phyloP scores from a whole-genome alignment of 1,140 invertebrate species.

The Choristoneura fumiferana region DNA sequence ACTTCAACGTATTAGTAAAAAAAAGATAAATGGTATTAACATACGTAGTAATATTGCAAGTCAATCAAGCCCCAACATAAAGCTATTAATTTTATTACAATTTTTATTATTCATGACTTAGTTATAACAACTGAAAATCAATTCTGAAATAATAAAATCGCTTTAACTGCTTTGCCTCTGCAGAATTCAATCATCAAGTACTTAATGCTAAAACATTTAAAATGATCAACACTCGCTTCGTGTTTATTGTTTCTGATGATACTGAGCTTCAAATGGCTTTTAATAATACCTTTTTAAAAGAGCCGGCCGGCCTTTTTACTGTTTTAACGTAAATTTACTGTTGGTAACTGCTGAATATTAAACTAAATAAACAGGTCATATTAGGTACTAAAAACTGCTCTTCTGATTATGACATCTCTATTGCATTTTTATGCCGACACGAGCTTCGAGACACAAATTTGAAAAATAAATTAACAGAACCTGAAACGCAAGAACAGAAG shows the following conservation, averaged over 20 bases:
- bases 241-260: conserved; percentile 37
- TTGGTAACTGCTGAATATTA: conserved; percentile 24
- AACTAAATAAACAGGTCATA: conserved; percentile 21
- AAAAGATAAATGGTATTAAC: too few relatives aligned
- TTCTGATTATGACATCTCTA: too few relatives aligned
- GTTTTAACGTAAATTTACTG: conserved; percentile 26
- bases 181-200: conserved; percentile 34
- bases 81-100: too few relatives aligned
- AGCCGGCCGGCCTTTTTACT: conserved; percentile 34
- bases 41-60: too few relatives aligned
- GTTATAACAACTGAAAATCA: conserved; percentile 27
- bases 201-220: conserved; percentile 30
- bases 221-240: conserved; percentile 29
- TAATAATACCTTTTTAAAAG: conserved; percentile 42
- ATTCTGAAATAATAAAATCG: conserved; percentile 36
- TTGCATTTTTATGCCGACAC: too few relatives aligned
- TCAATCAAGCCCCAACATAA: too few relatives aligned
- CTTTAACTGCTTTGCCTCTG: conserved; percentile 21
- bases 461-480: too few relatives aligned
- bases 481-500: too few relatives aligned
- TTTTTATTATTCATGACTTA: too few relatives aligned
- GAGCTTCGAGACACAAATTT: too few relatives aligned
- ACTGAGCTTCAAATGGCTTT: conserved; percentile 33
- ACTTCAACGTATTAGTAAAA: too few relatives aligned
- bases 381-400: neutral